A percentile compares a stretch with the other conserved stretches of the same genome.
Evolutionary conservation across 2,888 invertebrate species (phyloP).

Genomic region (Thymelicus acteon): DNA sequence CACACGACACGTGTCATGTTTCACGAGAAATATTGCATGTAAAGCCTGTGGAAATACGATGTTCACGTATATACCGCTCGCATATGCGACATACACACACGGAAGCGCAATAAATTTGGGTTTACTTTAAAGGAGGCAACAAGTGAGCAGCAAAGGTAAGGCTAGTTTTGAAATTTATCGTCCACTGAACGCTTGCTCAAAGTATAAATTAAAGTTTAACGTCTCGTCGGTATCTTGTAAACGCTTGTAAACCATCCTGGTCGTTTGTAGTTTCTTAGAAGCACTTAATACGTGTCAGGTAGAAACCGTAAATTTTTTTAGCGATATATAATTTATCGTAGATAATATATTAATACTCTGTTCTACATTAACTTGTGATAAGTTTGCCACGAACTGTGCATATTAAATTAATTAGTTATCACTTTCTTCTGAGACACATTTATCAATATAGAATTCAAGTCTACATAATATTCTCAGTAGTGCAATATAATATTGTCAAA

Average conservation of each 20-base stretch:
- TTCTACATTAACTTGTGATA: no score
- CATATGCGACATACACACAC: slow-evolving; percentile 35
- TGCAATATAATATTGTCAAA: no score
- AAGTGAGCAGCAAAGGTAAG: slow-evolving; percentile 27
- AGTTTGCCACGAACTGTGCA: no score
- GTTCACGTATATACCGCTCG: slow-evolving; percentile 6
- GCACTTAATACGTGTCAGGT: slow-evolving; percentile 10
- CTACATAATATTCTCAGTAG: no score
- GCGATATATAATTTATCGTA: background rate
- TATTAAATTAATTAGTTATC: no score
- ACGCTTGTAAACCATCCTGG: slow-evolving; percentile 32
- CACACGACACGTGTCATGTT: slow-evolving; percentile 31
- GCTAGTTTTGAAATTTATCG: slow-evolving; percentile 33
- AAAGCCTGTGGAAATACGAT: slow-evolving; percentile 24
- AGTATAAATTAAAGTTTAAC: slow-evolving; percentile 37
- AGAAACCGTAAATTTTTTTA: background rate
- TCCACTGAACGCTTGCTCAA: slow-evolving; percentile 31
- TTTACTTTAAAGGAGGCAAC: slow-evolving; percentile 35
- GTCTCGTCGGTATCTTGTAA: slow-evolving; percentile 29
- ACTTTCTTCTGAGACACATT: no score
- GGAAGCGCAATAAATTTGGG: slow-evolving; percentile 39
- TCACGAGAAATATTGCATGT: slow-evolving; percentile 35
- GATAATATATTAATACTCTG: background rate
- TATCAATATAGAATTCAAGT: no score
- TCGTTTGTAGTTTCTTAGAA: slow-evolving; percentile 29